phyloP scores from a whole-genome alignment of 2,888 invertebrate species.

The Caenorhabditis virilis region DNA sequence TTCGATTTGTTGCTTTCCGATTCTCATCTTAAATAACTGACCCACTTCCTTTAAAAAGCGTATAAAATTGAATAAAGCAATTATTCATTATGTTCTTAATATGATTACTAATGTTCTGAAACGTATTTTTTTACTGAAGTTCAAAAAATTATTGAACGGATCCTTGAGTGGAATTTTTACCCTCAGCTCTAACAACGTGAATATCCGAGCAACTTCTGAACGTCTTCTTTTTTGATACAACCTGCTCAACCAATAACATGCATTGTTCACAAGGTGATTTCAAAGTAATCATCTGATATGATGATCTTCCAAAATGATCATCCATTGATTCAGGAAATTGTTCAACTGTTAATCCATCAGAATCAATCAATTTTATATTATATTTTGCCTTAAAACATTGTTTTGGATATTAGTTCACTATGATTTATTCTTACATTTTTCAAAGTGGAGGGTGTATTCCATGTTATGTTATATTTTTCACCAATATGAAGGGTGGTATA shows the following conservation, averaged over 20 bases:
- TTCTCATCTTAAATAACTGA: no score
- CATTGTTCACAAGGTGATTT: conserved; percentile 72
- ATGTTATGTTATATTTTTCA: conserved; percentile 38
- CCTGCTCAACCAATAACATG: conserved; percentile 83
- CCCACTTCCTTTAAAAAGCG: no score
- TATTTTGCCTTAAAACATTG: conserved; percentile 50
- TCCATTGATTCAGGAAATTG: conserved; percentile 30
- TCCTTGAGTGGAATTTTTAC: conserved; percentile 6
- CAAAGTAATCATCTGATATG: neutral
- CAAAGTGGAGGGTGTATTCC: conserved; percentile 13
- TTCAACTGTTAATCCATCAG: conserved; percentile 47
- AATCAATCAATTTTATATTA: conserved; percentile 51
- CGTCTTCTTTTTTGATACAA: conserved; percentile 83
- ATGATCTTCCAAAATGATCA: neutral
- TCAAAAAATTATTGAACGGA: neutral
- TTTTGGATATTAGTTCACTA: neutral
- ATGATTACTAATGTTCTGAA: no score
- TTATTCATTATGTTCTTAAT: no score
- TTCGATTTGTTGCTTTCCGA: no score
- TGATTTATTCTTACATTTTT: conserved; percentile 22
- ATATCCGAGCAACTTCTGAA: conserved; percentile 94
- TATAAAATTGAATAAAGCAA: no score
- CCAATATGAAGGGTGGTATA: conserved; percentile 44
- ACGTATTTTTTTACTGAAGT: no score
- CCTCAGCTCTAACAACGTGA: conserved; percentile 37